Conservation (phyloP, 2,113 vertebrate species). For the Serilophus lunatus region DNA sequence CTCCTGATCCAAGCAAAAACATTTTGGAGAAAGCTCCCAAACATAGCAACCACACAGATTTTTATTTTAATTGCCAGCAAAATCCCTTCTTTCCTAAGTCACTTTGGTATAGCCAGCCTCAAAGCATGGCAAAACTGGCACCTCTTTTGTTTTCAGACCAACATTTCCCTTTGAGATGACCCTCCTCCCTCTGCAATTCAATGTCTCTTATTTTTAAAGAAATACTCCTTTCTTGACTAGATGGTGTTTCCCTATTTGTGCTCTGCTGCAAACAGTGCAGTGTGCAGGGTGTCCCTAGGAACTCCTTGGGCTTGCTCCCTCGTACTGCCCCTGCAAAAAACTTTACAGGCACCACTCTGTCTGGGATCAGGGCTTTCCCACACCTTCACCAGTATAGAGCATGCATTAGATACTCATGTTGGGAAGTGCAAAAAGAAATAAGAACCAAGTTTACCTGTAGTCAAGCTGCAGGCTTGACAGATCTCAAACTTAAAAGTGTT, state of each 20-base stretch:
- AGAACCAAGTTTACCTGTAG: neutral
- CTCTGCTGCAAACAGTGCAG: neutral
- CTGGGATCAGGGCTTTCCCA: neutral
- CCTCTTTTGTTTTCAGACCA: neutral
- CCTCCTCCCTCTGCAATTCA: neutral
- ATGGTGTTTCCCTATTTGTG: neutral
- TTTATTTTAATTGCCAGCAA: neutral
- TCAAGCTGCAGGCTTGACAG: neutral
- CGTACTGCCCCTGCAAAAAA: neutral
- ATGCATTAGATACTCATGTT: neutral
- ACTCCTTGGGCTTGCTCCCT: neutral
- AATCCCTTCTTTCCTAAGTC: neutral
- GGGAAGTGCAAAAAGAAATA: neutral
- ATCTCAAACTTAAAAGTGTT: neutral
- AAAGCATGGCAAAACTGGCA: neutral
- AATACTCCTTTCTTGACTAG: neutral
- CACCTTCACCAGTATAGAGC: neutral
- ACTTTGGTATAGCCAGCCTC: neutral
- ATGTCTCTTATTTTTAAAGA: neutral
- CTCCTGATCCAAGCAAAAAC: neutral
- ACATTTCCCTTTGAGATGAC: neutral
- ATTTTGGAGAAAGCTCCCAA: neutral
- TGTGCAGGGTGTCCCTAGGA: fast-evolving
- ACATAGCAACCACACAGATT: fast-evolving
- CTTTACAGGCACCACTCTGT: fast-evolving